Percentiles rank a stretch among this genome's conserved stretches.
phyloP scores from a whole-genome alignment of 2,888 invertebrate species.

The Amiota minor region DNA sequence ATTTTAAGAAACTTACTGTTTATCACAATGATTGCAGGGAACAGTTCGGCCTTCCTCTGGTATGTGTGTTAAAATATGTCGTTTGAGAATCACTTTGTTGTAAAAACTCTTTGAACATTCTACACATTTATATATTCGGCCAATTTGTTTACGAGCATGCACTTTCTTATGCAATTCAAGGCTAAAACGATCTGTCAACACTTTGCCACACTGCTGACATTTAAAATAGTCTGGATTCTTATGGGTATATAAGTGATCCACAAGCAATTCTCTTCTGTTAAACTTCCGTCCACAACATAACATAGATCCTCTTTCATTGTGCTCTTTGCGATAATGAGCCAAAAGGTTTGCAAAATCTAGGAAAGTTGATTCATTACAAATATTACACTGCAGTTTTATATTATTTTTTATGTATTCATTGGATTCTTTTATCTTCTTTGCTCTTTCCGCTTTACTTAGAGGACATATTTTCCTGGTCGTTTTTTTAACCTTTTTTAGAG shows the following conservation, averaged over 20 bases:
- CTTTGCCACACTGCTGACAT: slow-evolving; percentile 62
- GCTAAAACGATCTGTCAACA: slow-evolving; percentile 60
- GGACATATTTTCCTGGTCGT: background rate
- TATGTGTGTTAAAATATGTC: slow-evolving; percentile 67
- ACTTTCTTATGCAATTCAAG: slow-evolving; percentile 63
- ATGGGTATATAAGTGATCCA: slow-evolving; percentile 69
- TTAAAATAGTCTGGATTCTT: slow-evolving; percentile 69
- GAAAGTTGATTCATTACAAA: slow-evolving; percentile 56
- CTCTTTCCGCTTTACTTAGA: slow-evolving; percentile 36
- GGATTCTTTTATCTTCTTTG: slow-evolving; percentile 55
- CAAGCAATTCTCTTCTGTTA: slow-evolving; percentile 62
- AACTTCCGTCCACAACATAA: slow-evolving; percentile 69
- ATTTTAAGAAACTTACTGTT: slow-evolving; percentile 52
- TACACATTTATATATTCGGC: slow-evolving; percentile 64
- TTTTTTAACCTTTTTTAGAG: too few species aligned
- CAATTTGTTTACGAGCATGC: slow-evolving; percentile 60
- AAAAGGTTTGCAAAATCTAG: slow-evolving; percentile 59
- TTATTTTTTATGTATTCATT: slow-evolving; percentile 63
- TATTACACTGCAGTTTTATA: slow-evolving; percentile 65
- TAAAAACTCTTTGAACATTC: slow-evolving; percentile 68
- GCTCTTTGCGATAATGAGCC: slow-evolving; percentile 58
- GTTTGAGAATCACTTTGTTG: slow-evolving; percentile 59
- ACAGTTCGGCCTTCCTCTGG: slow-evolving; percentile 65
- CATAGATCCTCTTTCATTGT: slow-evolving; percentile 65
- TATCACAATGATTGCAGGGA: slow-evolving; percentile 62